A percentile compares a stretch with the other conserved stretches of the same genome.
Conservation (phyloP, 2,888 invertebrate species). For the Julus scanicus region DNA sequence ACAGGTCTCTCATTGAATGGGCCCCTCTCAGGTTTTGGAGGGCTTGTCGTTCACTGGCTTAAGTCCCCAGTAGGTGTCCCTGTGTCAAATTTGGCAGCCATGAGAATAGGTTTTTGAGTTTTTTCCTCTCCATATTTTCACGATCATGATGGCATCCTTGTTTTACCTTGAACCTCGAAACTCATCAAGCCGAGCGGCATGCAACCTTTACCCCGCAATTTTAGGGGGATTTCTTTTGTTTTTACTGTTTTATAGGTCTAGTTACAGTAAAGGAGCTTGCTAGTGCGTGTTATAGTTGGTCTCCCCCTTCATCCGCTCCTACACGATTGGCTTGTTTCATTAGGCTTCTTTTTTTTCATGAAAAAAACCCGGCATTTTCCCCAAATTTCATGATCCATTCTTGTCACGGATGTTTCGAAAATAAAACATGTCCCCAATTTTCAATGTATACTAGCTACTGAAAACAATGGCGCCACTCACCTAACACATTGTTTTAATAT, state of each 20-base stretch:
- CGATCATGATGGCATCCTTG: not conserved
- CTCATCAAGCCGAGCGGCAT: conserved; percentile 23
- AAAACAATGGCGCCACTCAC: not conserved
- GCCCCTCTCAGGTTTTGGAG: not conserved
- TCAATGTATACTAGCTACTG: conserved; percentile 23
- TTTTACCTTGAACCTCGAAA: conserved; percentile 18
- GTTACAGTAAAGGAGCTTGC: not conserved
- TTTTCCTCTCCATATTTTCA: not conserved
- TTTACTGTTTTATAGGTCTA: conserved; percentile 24
- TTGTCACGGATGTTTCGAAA: conserved; percentile 42
- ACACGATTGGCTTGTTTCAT: conserved; percentile 43
- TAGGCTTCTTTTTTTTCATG: not conserved
- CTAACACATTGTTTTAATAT: conserved; percentile 36
- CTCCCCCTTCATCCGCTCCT: conserved; percentile 20
- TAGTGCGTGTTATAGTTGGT: not conserved
- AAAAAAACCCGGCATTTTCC: not conserved
- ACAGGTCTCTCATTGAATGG: not conserved
- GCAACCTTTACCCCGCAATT: conserved; percentile 38
- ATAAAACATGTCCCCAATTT: conserved; percentile 41
- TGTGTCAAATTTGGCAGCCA: not conserved
- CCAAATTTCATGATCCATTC: conserved; percentile 30
- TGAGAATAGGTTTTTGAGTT: not conserved
- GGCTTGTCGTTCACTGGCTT: not conserved
- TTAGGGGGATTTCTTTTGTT: conserved; percentile 38
- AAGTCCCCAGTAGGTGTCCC: not conserved